Percentiles rank a stretch among this genome's conserved stretches.
Conservation (phyloP, 2,113 vertebrate species). For the Melanerpes formicivorus region DNA sequence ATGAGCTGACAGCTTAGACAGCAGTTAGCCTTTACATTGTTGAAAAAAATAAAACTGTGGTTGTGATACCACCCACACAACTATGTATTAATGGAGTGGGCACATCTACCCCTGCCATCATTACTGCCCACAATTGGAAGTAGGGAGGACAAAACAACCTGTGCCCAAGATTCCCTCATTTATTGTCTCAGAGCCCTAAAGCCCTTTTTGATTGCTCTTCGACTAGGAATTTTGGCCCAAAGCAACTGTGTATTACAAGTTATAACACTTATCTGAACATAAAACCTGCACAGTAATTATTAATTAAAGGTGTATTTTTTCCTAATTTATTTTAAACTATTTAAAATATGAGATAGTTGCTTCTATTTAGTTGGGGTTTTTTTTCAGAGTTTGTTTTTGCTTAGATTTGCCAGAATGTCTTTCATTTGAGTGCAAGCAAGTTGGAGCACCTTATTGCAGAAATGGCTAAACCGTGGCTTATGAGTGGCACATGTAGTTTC, state of each 20-base stretch:
- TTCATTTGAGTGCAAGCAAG: not conserved
- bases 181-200: too few relatives aligned
- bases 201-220: too few relatives aligned
- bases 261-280: not conserved
- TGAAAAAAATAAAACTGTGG: too few relatives aligned
- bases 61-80: too few relatives aligned
- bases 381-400: not conserved
- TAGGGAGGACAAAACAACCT: too few relatives aligned
- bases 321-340: not conserved
- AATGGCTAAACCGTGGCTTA: not conserved
- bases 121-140: too few relatives aligned
- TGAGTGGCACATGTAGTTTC: not conserved
- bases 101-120: too few relatives aligned
- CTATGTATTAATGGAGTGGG: too few relatives aligned
- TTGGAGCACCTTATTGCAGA: not conserved
- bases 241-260: not conserved
- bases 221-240: not conserved
- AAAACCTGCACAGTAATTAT: not conserved
- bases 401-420: not conserved
- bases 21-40: too few relatives aligned
- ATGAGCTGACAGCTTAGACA: too few relatives aligned
- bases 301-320: not conserved
- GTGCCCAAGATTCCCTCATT: too few relatives aligned
- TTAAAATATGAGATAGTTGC: not conserved
- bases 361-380: not conserved